Evolutionary conservation across 2,888 invertebrate genomes (phyloP), one percentile per base, ranked within the genome.

Genomic region (Neoscelio sp.): DNA sequence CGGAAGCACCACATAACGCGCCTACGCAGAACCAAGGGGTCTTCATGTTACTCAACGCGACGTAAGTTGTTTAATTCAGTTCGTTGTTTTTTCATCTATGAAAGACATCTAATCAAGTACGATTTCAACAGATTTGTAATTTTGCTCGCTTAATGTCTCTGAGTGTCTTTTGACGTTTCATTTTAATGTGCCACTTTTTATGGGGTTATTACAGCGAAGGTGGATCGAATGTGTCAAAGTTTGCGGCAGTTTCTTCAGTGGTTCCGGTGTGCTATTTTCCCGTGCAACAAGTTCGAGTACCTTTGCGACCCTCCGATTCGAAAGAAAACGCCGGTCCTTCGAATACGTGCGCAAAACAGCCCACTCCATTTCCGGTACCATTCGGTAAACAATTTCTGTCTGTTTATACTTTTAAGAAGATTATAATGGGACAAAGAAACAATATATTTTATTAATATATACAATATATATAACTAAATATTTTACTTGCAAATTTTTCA

Each of bases 181-280:
- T n/a, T 54, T 23, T 12, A 54, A 44, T 38, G 15, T 42, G 17
- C 15, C 17, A 40, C 8, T 17, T 38, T 13, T 23, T 26, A 12
- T 48, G 13, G 7, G 42, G 50, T 81, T 84, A 15, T 52, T 62
- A 1, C 58, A 89, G 89, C 38, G 67, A 60, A 8, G 83, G 62
- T 77, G 74, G 73, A 13, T 85, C 85, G 74, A 78, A 83, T 28
- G 60, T 81, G 60, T 42, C 84, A n/a, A 80, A 81, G 58, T 91
- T 92, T 56, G 92, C 94, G 2, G 87, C 91, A 23, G 74, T 86
- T 10, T 81, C 87, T 12, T 85, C 87, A 44, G 82, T 89, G 82
- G 82, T 88, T 75, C 90, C 90, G 30, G 88, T 94, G 23, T 94
- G 93, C 84, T 94, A 94, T 80, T 90, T 94, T 40, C 93, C 94